phyloP scores from a whole-genome alignment of 2,888 invertebrate genomes.

The Pheosia tremula region DNA sequence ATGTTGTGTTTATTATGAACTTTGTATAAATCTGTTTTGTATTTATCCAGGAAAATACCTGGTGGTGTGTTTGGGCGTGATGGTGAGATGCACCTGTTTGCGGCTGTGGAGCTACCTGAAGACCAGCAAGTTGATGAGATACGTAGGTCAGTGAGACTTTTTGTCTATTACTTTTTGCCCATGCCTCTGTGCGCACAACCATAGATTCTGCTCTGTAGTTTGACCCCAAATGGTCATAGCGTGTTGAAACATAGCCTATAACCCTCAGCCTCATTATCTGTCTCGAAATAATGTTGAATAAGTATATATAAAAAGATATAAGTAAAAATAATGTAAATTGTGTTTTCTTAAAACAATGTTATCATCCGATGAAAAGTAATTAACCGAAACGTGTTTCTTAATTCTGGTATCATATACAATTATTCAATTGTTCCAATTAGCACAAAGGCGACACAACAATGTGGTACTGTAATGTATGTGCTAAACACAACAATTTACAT shows the following conservation, averaged over 20 bases:
- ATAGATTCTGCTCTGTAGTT: no score
- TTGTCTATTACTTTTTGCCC: no score
- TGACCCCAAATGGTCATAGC: no score
- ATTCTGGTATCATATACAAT: constrained; percentile 19
- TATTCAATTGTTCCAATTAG: constrained; percentile 26
- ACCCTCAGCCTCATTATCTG: no score
- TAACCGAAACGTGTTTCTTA: constrained; percentile 10
- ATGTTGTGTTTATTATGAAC: neutral
- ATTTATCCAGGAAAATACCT: constrained; percentile 91
- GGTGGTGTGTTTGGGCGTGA: constrained; percentile 97
- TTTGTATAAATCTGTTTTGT: constrained; percentile 8
- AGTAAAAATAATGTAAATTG: constrained; percentile 23
- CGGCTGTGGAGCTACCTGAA: constrained; percentile 93
- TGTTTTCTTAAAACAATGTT: constrained; percentile 14
- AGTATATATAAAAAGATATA: neutral
- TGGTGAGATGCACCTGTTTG: constrained; percentile 95
- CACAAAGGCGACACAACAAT: constrained; percentile 9
- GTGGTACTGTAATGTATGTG: constrained; percentile 16
- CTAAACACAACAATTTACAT: constrained; percentile 18
- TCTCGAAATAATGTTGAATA: no score
- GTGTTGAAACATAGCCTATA: no score
- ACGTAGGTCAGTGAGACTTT: constrained; percentile 88
- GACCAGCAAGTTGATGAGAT: constrained; percentile 96
- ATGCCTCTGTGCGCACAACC: no score
- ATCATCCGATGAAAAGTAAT: constrained; percentile 18